Evolutionary conservation across 1,140 invertebrate genomes (phyloP).

Genomic region (Drosophila gunungcola): DNA sequence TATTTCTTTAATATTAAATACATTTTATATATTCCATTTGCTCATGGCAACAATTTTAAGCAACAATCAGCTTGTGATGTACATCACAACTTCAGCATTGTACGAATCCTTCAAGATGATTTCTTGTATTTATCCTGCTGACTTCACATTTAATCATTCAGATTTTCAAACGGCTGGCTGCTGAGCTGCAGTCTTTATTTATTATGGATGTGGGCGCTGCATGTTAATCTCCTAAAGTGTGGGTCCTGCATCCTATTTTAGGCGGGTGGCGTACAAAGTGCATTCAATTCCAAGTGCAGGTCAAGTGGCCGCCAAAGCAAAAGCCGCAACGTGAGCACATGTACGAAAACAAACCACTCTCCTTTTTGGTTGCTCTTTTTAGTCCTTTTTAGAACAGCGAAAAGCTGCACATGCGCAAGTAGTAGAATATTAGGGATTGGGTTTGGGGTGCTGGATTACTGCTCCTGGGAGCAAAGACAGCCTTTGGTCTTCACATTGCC

Average conservation of each 20-base stretch:
- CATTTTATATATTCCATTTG: not conserved
- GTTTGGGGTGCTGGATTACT: not conserved
- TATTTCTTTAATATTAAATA: no score
- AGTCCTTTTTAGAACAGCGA: slow-evolving; percentile 43
- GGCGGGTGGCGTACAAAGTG: slow-evolving; percentile 33
- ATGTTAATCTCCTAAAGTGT: slow-evolving; percentile 14
- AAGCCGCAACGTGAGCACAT: slow-evolving; percentile 35
- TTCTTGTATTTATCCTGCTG: not conserved
- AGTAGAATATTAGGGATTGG: slow-evolving; percentile 4
- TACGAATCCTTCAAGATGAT: not conserved
- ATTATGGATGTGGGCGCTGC: slow-evolving; percentile 5
- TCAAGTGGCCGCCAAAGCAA: slow-evolving; percentile 65
- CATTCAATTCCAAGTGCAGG: slow-evolving; percentile 65
- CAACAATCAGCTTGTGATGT: not conserved
- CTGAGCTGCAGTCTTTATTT: not conserved
- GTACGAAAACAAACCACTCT: slow-evolving; percentile 52
- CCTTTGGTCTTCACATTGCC: slow-evolving; percentile 8
- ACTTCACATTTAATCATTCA: not conserved
- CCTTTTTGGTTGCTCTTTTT: slow-evolving; percentile 47
- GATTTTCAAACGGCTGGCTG: not conserved
- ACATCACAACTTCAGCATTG: not conserved
- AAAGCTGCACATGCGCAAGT: slow-evolving; percentile 51
- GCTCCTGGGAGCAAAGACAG: slow-evolving; percentile 9
- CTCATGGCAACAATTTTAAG: no score
- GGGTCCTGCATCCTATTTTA: slow-evolving; percentile 19